A percentile compares a stretch with the other conserved stretches of the same genome.
These are phyloP conservation scores for Caenorhabditis wallacei DNA, from an alignment of 2,888 invertebrate species.

Conservation along the genomic window DNA sequence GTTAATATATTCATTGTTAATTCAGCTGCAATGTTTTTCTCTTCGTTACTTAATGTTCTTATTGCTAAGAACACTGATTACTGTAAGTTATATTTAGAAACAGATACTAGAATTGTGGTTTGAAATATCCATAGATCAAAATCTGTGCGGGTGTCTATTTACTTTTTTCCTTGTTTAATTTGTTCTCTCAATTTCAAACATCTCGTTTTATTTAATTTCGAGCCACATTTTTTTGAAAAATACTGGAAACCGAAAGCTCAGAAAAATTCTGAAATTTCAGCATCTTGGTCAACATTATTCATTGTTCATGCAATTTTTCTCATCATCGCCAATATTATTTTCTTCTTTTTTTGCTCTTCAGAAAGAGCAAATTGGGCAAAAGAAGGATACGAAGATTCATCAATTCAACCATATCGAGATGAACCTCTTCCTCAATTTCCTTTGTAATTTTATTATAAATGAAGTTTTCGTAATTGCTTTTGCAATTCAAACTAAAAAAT, in stretches of 20 bases:
- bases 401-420: constrained; percentile 70
- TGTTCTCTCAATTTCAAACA: constrained; percentile 1
- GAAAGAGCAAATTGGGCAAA: constrained; percentile 72
- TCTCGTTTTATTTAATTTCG: background rate
- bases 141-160: background rate
- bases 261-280: constrained; percentile 44
- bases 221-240: background rate
- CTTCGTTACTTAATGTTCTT: constrained; percentile 71
- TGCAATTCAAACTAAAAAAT: background rate
- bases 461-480: background rate
- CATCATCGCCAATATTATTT: constrained; percentile 69
- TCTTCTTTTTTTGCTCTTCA: constrained; percentile 69
- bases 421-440: constrained; percentile 75
- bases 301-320: constrained; percentile 72
- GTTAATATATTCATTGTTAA: constrained; percentile 71
- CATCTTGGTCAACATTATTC: constrained; percentile 71
- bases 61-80: constrained; percentile 74
- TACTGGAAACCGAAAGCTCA: background rate
- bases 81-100: constrained; percentile 47
- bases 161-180: background rate
- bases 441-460: constrained; percentile 61
- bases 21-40: constrained; percentile 68
- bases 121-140: background rate
- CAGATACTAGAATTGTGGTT: background rate
- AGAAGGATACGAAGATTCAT: constrained; percentile 74